phyloP scores from a whole-genome alignment of 1,140 invertebrate species.

The Aphaenogaster ashmeadi region DNA sequence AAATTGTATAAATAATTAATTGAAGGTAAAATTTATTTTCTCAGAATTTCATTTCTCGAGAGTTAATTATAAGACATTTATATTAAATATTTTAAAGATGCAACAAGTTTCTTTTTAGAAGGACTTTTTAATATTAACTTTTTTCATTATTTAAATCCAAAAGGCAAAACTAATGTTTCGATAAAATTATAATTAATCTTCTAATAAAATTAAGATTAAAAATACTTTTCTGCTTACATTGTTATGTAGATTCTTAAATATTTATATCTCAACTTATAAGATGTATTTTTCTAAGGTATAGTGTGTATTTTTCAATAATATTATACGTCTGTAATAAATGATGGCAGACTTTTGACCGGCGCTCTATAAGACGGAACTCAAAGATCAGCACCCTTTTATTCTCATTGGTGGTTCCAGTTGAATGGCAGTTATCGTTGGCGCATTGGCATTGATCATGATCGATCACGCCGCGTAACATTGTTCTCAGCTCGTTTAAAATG shows the following conservation, averaged over 20 bases:
- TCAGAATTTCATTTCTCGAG: background rate
- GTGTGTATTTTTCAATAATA: constrained; percentile 12
- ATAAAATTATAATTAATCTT: constrained; percentile 5
- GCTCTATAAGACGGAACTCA: constrained; percentile 16
- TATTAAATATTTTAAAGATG: background rate
- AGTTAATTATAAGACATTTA: constrained; percentile 1
- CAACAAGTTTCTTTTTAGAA: background rate
- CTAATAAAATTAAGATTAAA: background rate
- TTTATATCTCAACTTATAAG: background rate
- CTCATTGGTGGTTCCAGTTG: constrained; percentile 49
- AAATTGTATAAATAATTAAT: background rate
- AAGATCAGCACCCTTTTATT: constrained; percentile 29
- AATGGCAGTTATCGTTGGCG: constrained; percentile 60
- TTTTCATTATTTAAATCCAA: constrained; percentile 1
- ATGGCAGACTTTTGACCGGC: constrained; percentile 15
- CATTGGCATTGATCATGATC: background rate
- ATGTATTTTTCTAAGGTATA: background rate
- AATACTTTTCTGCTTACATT: constrained; percentile 8
- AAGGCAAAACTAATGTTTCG: background rate
- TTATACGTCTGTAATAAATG: background rate
- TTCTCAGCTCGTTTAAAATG: constrained; percentile 31
- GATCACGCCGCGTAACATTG: constrained; percentile 18
- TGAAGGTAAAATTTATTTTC: background rate
- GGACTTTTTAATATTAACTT: background rate
- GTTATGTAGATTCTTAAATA: background rate